These are phyloP conservation scores for Cyphomyrus plagiostoma DNA, from an alignment of 2,113 vertebrate genomes.

Conservation along the genomic window DNA sequence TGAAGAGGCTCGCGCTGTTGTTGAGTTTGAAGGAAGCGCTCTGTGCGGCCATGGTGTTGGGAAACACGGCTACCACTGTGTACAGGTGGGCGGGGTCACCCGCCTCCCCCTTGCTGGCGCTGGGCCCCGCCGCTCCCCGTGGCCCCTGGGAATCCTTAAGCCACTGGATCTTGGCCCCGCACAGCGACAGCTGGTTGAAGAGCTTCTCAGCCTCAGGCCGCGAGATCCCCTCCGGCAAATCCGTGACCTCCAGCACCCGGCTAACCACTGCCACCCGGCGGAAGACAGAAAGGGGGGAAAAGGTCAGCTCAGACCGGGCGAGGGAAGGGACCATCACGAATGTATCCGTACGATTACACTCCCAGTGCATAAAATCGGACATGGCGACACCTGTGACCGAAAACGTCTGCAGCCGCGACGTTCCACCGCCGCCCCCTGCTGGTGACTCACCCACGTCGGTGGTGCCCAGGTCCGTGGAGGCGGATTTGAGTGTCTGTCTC, in stretches of 20 bases:
- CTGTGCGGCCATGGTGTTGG: slow-evolving; percentile 89
- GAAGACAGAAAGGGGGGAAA: neutral
- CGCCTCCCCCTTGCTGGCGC: slow-evolving; percentile 57
- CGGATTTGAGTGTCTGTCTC: slow-evolving; percentile 88
- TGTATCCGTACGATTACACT: neutral
- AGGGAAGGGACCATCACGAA: neutral
- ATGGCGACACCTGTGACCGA: neutral
- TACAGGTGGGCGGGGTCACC: slow-evolving; percentile 91
- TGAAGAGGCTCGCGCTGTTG: slow-evolving; percentile 91
- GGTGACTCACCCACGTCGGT: slow-evolving; percentile 81
- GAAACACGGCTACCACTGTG: slow-evolving; percentile 96
- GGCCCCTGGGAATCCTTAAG: slow-evolving; percentile 83
- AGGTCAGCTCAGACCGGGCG: neutral
- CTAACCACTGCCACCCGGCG: slow-evolving; percentile 71
- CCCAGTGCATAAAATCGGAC: neutral
- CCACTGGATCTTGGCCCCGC: slow-evolving; percentile 98
- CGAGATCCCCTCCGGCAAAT: slow-evolving; percentile 93
- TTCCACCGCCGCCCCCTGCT: neutral
- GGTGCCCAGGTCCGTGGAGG: slow-evolving; percentile 90
- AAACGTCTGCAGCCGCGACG: neutral
- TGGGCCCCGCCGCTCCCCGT: slow-evolving; percentile 43
- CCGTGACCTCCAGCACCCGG: slow-evolving; percentile 90
- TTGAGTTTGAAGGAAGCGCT: slow-evolving; percentile 97
- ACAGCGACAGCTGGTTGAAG: slow-evolving; percentile 91
- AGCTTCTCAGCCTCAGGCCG: slow-evolving; percentile 91